Conservation (phyloP, 2,888 invertebrate species). For the Drosophila affinis region DNA sequence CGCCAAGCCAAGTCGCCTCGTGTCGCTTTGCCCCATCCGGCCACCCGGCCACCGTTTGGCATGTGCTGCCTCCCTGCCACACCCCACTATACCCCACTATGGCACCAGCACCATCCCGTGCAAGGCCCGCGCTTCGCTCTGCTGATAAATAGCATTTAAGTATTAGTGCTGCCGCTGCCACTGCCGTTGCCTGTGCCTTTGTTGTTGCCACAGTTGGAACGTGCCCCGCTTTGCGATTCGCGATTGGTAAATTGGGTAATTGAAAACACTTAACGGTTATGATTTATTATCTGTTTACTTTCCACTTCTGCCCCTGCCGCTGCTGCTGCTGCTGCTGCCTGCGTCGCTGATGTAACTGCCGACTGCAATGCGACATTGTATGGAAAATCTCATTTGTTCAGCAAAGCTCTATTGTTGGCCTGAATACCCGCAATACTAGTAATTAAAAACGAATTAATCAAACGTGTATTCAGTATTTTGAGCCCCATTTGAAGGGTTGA, state of each 20-base stretch:
- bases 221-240: conserved; percentile 71
- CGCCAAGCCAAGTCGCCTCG: conserved; percentile 40
- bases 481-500: conserved; percentile 32
- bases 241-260: conserved; percentile 80
- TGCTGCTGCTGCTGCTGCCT: too few species aligned
- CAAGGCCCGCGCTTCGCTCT: conserved; percentile 34
- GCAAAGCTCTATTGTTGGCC: conserved; percentile 19
- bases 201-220: conserved; percentile 53
- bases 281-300: conserved; percentile 70
- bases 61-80: conserved; percentile 43
- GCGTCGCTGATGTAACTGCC: conserved; percentile 38
- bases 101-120: conserved; percentile 15
- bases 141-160: conserved; percentile 74
- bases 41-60: conserved; percentile 62
- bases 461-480: conserved; percentile 12
- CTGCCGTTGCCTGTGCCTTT: conserved; percentile 3
- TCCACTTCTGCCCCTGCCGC: conserved; percentile 3
- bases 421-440: neutral
- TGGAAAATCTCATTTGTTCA: neutral
- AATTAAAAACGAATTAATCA: conserved; percentile 67
- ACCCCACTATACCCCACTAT: neutral
- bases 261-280: conserved; percentile 74
- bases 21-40: conserved; percentile 59
- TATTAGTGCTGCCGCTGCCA: conserved; percentile 43
- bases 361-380: conserved; percentile 3